Conservation (phyloP, 2,888 invertebrate species). For the Biston betularia region DNA sequence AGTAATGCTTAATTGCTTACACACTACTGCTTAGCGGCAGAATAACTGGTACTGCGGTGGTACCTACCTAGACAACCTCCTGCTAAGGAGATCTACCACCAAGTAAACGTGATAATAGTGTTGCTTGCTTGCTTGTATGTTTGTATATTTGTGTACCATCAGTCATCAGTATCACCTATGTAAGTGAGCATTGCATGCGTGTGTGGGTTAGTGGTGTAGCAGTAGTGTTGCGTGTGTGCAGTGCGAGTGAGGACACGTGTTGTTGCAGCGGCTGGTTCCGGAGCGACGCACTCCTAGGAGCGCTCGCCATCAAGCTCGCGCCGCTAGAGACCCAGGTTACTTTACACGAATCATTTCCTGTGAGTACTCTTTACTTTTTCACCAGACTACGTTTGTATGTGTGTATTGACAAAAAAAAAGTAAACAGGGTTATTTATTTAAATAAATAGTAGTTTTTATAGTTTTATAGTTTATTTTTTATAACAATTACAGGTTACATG, state of each 20-base stretch:
- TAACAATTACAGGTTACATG: too few species aligned
- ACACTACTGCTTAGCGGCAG: too few species aligned
- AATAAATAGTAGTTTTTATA: too few species aligned
- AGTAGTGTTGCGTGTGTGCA: slow-evolving; percentile 51
- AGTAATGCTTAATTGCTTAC: too few species aligned
- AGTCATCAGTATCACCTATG: not conserved
- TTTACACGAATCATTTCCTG: slow-evolving; percentile 96
- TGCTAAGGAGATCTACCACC: too few species aligned
- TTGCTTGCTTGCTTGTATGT: not conserved
- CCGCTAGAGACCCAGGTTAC: slow-evolving; percentile 95
- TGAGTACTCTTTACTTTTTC: slow-evolving; percentile 81
- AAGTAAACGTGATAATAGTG: too few species aligned
- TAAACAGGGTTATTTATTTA: too few species aligned
- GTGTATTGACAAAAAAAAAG: too few species aligned
- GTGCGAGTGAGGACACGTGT: slow-evolving; percentile 65
- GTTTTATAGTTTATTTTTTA: too few species aligned
- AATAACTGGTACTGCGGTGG: too few species aligned
- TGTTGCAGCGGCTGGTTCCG: slow-evolving; percentile 98
- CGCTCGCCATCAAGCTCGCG: slow-evolving; percentile 93
- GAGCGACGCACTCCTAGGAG: slow-evolving; percentile 94
- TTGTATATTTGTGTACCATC: not conserved
- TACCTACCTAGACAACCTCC: too few species aligned
- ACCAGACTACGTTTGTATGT: too few species aligned
- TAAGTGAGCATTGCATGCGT: not conserved
- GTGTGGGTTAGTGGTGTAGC: not conserved